Conservation (phyloP, 2,888 invertebrate species). For the Drosophila peninsularis region DNA sequence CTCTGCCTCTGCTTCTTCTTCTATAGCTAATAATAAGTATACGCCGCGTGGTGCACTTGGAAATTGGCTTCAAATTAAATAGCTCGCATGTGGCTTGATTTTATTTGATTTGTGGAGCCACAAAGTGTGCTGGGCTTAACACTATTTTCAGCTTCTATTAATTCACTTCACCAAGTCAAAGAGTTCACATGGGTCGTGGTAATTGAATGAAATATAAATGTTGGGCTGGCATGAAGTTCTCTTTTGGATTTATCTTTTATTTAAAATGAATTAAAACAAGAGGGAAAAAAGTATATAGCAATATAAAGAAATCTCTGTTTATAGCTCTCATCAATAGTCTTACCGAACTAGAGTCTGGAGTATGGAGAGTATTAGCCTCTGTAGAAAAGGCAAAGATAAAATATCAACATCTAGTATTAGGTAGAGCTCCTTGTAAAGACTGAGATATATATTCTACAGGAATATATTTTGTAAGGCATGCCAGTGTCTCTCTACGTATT, state of each 20-base stretch:
- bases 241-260: neutral
- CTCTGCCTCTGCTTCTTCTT: neutral
- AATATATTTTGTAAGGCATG: too few species aligned
- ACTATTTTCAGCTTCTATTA: neutral
- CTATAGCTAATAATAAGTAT: constrained; percentile 24
- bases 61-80: constrained; percentile 4
- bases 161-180: neutral
- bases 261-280: neutral
- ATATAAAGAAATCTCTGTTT: too few species aligned
- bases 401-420: too few species aligned
- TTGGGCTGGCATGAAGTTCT: neutral
- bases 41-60: constrained; percentile 24
- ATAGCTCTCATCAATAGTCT: too few species aligned
- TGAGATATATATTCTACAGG: too few species aligned
- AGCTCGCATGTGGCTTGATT: neutral
- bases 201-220: neutral
- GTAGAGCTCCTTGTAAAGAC: too few species aligned
- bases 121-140: neutral
- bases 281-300: neutral
- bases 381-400: too few species aligned
- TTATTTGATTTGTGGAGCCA: neutral
- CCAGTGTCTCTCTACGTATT: too few species aligned
- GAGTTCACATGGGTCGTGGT: neutral
- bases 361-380: neutral
- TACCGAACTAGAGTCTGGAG: too few species aligned